Evolutionary conservation across 1,140 invertebrate genomes (phyloP).

Genomic region (Eumeta japonica): DNA sequence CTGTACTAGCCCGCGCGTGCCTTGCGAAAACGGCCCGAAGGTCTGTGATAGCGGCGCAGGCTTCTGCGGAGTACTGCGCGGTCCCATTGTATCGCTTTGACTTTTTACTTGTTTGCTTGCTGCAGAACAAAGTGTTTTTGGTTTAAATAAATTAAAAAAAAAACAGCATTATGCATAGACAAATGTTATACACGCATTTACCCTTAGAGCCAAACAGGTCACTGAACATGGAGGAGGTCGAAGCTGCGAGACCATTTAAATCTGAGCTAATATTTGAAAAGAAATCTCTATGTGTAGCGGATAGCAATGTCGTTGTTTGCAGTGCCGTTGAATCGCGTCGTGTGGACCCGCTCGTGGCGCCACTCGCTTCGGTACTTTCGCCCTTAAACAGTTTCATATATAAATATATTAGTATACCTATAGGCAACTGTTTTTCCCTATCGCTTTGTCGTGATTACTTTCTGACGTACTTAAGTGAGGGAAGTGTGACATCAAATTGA

Average conservation of each 20-base stretch:
- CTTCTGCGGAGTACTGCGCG: constrained; percentile 55
- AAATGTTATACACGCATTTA: constrained; percentile 20
- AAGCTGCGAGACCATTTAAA: constrained; percentile 84
- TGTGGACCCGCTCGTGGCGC: constrained; percentile 8
- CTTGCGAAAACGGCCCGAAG: constrained; percentile 76
- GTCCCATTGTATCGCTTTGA: constrained; percentile 19
- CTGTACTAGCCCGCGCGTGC: constrained; percentile 82
- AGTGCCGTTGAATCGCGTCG: constrained; percentile 50
- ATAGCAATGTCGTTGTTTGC: constrained; percentile 46
- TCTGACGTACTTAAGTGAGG: too few species aligned
- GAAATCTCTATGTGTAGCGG: constrained; percentile 68
- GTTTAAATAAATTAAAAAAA: too few species aligned
- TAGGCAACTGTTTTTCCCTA: too few species aligned
- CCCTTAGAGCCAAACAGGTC: constrained; percentile 80
- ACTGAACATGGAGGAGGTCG: constrained; percentile 88
- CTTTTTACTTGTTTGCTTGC: too few species aligned
- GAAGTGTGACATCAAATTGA: too few species aligned
- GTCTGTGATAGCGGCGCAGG: constrained; percentile 41
- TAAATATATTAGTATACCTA: too few species aligned
- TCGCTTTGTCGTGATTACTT: too few species aligned
- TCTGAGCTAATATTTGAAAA: constrained; percentile 87
- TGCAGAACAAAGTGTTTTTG: too few species aligned
- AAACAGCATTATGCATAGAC: too few species aligned
- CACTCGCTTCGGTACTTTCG: constrained; percentile 34
- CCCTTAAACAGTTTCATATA: constrained; percentile 26